phyloP scores from a whole-genome alignment of 2,797 vertebrate genomes.

The Monodelphis domestica region DNA sequence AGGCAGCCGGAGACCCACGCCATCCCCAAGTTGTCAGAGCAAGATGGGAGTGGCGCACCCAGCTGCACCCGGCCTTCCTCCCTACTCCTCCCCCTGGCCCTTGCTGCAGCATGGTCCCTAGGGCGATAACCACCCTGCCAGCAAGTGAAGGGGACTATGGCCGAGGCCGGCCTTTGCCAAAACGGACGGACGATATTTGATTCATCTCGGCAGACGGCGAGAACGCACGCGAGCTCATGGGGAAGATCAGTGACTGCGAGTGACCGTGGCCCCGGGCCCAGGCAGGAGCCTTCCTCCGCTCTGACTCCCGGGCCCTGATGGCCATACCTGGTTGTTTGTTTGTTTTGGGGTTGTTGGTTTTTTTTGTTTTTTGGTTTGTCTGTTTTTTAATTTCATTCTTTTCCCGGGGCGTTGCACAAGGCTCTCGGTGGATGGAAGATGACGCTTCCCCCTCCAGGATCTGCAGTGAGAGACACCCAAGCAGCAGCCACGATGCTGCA shows the following conservation, averaged over 20 bases:
- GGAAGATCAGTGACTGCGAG: conserved; percentile 43
- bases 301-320: conserved; percentile 52
- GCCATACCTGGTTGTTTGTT: conserved; percentile 76
- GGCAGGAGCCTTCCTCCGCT: background rate
- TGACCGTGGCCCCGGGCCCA: background rate
- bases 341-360: conserved; percentile 5
- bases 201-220: conserved; percentile 74
- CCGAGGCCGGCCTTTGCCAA: conserved; percentile 85
- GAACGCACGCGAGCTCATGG: background rate
- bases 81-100: conserved; percentile 73
- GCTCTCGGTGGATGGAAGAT: conserved; percentile 64
- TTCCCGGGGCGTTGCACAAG: conserved; percentile 55
- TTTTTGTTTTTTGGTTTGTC: conserved; percentile 1
- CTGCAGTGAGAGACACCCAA: conserved; percentile 46
- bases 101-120: conserved; percentile 70
- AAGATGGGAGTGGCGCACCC: conserved; percentile 72
- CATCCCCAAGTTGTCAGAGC: conserved; percentile 85
- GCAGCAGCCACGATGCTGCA: background rate
- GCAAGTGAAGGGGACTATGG: conserved; percentile 74
- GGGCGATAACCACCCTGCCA: conserved; percentile 83
- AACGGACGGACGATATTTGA: conserved; percentile 83
- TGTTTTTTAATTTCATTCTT: conserved; percentile 75
- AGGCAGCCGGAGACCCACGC: conserved; percentile 83
- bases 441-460: conserved; percentile 60
- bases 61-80: conserved; percentile 75